Percentiles rank a stretch among this genome's conserved stretches.
phyloP scores from a whole-genome alignment of 2,113 vertebrate species.

The Ramphastos sulfuratus region DNA sequence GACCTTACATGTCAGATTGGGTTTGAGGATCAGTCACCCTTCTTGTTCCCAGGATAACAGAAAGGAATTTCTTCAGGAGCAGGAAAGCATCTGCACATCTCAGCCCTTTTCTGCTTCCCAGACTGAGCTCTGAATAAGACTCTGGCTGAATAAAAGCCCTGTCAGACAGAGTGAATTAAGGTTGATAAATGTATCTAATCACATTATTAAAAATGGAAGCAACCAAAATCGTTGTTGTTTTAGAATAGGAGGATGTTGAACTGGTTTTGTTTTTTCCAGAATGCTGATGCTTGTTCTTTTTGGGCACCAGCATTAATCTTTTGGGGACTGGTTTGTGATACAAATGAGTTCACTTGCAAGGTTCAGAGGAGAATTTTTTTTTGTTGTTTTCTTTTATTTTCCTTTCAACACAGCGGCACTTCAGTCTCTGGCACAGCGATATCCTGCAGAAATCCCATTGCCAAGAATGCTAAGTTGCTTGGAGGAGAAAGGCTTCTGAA shows the following conservation, averaged over 20 bases:
- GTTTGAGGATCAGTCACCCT: background rate
- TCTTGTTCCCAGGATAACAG: background rate
- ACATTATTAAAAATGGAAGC: conserved; percentile 7
- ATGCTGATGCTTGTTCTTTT: background rate
- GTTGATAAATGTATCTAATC: conserved; percentile 34
- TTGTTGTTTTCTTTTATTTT: conserved; percentile 38
- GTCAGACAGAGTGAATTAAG: conserved; percentile 2
- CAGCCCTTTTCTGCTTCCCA: background rate
- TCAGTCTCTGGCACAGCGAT: conserved; percentile 16
- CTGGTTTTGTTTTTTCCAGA: conserved; percentile 4
- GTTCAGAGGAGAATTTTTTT: background rate
- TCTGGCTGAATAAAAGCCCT: background rate
- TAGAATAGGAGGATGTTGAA: background rate
- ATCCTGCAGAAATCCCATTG: conserved; percentile 45
- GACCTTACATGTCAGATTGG: background rate
- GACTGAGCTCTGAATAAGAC: background rate
- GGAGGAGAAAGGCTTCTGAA: conserved; percentile 53
- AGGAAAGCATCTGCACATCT: background rate
- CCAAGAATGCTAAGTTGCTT: conserved; percentile 65
- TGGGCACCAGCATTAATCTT: background rate
- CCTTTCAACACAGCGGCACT: background rate
- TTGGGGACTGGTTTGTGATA: background rate
- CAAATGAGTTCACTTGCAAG: background rate
- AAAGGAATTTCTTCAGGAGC: background rate
- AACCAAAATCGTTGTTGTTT: background rate